Evolutionary conservation across 1,140 invertebrate genomes (phyloP).

Genomic region (Littorina saxatilis): DNA sequence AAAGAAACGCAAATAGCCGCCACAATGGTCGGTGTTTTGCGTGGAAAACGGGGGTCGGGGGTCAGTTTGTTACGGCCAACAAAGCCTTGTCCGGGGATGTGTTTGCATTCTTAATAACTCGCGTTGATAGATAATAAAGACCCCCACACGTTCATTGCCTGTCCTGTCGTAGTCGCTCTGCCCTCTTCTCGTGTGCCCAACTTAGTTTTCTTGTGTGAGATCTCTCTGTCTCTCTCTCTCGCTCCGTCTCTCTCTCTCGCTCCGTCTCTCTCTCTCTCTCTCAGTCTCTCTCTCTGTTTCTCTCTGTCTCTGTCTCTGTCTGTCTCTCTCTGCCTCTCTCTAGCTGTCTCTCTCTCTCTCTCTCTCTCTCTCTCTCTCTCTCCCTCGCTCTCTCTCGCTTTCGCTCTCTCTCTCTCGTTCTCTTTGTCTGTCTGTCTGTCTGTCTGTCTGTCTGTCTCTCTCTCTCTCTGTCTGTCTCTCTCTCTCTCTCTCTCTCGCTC

Average conservation of each 20-base stretch:
- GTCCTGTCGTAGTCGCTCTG: no score
- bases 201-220: background rate
- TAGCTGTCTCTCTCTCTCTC: no score
- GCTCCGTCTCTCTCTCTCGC: no score
- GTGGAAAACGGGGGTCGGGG: background rate
- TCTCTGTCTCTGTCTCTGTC: no score
- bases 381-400: no score
- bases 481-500: no score
- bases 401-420: no score
- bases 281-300: background rate
- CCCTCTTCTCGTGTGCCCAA: no score
- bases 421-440: no score
- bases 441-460: background rate
- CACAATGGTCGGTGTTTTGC: no score
- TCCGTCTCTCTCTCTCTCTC: background rate
- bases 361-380: no score
- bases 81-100: background rate
- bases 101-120: constrained; percentile 1
- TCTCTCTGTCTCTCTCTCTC: background rate
- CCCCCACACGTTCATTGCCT: background rate
- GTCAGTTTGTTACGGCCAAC: background rate
- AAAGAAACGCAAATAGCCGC: background rate
- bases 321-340: no score
- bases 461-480: background rate
- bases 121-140: background rate